These are phyloP conservation scores for Brachyhypopomus occidentalis DNA, from an alignment of 2,113 vertebrate species.

Conservation along the genomic window DNA sequence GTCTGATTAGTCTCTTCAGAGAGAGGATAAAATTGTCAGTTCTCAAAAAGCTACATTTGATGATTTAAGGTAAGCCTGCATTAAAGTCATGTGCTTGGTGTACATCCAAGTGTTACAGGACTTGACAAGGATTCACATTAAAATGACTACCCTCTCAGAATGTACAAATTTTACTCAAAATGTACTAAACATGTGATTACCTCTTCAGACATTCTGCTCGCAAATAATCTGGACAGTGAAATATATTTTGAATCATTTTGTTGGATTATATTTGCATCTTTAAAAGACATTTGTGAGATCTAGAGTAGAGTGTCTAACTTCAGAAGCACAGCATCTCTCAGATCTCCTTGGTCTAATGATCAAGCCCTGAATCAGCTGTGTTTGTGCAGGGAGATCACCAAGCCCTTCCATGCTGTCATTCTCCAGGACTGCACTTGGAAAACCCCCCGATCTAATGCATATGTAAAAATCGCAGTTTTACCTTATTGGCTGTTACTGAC, in stretches of 20 bases:
- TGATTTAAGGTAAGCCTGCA: conserved; percentile 32
- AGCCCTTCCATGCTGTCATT: background rate
- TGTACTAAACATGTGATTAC: conserved; percentile 30
- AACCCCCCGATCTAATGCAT: background rate
- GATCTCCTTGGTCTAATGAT: background rate
- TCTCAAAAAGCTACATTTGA: conserved; percentile 39
- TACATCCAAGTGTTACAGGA: conserved; percentile 32
- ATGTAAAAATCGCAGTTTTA: background rate
- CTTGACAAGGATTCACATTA: conserved; percentile 28
- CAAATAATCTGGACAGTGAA: conserved; percentile 3
- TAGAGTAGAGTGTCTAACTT: background rate
- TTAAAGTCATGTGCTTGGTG: conserved; percentile 34
- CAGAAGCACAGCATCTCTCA: background rate
- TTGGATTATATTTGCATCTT: background rate
- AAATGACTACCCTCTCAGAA: conserved; percentile 34
- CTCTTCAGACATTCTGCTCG: conserved; percentile 4
- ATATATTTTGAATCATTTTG: background rate
- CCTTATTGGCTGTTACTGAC: too few species aligned
- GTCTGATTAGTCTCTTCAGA: conserved; percentile 38
- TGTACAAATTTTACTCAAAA: background rate
- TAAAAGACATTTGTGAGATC: background rate
- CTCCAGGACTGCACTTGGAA: background rate
- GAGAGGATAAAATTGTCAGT: conserved; percentile 42
- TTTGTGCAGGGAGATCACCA: background rate
- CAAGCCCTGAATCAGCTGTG: background rate